Evolutionary conservation across 1,140 invertebrate genomes (phyloP).

Genomic region (Meloidogyne hapla): DNA sequence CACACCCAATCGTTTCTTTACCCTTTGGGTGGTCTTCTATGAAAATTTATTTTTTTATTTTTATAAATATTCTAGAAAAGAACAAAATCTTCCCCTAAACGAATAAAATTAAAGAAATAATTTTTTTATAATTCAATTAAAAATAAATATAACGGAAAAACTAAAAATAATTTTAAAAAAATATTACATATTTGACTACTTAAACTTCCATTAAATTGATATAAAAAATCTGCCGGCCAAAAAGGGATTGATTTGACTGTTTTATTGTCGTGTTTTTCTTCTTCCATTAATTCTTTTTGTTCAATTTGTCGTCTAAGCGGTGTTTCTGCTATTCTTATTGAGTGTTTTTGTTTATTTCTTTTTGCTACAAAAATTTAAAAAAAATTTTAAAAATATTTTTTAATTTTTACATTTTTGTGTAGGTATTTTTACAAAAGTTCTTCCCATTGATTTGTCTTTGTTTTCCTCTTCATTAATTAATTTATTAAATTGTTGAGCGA

Average conservation of each 20-base stretch:
- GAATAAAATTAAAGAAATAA: too few species aligned
- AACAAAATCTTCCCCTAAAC: too few species aligned
- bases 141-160: background rate
- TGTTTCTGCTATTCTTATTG: background rate
- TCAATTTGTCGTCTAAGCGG: background rate
- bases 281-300: background rate
- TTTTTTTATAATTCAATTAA: too few species aligned
- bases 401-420: background rate
- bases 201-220: background rate
- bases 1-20: too few species aligned
- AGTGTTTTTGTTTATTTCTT: background rate
- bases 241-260: background rate
- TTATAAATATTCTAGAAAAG: too few species aligned
- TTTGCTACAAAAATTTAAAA: background rate
- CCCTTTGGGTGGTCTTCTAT: too few species aligned
- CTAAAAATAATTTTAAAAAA: background rate
- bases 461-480: background rate
- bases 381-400: background rate
- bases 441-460: too few species aligned
- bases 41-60: too few species aligned
- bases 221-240: constrained; percentile 2
- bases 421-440: background rate
- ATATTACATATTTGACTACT: background rate
- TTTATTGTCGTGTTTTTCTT: background rate
- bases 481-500: background rate